Conservation (phyloP, 2,113 vertebrate genomes). For the Nesoenas mayeri region DNA sequence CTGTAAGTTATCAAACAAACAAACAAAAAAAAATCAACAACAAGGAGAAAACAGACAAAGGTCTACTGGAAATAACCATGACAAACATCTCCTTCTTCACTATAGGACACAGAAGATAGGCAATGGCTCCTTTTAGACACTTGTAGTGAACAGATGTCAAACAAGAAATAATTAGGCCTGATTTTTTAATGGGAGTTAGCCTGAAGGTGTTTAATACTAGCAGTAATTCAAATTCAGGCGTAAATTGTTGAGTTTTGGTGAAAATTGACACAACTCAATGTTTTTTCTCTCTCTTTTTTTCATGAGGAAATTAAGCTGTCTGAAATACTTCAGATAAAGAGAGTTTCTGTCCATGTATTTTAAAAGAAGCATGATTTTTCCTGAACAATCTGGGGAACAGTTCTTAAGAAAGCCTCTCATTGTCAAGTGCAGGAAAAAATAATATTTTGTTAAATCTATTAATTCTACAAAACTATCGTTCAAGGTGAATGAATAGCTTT, state of each 20-base stretch:
- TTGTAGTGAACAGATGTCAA: neutral
- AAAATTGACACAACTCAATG: neutral
- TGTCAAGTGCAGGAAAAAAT: neutral
- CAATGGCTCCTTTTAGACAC: neutral
- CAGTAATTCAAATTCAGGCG: neutral
- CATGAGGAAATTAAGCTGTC: neutral
- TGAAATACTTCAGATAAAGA: neutral
- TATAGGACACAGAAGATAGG: neutral
- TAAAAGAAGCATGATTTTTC: neutral
- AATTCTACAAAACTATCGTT: neutral
- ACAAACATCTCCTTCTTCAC: neutral
- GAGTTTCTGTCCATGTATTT: neutral
- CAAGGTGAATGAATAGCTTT: neutral
- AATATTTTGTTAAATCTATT: neutral
- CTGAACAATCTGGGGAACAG: neutral
- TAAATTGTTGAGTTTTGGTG: neutral
- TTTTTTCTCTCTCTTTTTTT: neutral
- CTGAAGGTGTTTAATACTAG: neutral
- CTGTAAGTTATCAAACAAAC: neutral
- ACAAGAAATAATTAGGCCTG: neutral
- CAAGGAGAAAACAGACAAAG: neutral
- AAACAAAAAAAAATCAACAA: fast-evolving
- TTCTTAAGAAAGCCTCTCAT: neutral
- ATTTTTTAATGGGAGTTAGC: neutral
- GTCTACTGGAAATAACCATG: neutral